Evolutionary conservation across 2,888 invertebrate genomes (phyloP).

Genomic region (Noctua janthe): DNA sequence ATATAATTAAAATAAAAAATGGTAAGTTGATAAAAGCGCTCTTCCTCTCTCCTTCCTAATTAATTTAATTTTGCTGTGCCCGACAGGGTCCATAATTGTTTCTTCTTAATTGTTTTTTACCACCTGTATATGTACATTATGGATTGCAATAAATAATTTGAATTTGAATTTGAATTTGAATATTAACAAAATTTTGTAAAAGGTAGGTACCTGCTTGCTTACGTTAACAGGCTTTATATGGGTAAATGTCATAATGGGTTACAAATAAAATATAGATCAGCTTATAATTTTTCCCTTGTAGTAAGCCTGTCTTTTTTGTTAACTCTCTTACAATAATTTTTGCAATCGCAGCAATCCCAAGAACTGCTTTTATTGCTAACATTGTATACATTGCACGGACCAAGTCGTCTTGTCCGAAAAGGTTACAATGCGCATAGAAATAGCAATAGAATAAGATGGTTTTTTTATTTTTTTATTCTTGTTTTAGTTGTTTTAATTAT

Average conservation of each 20-base stretch:
- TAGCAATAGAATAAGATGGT: too few species aligned
- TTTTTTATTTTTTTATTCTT: too few species aligned
- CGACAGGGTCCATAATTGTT: too few species aligned
- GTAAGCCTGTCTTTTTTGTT: not conserved
- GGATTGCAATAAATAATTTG: too few species aligned
- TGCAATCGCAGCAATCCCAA: not conserved
- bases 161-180: too few species aligned
- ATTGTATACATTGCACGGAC: not conserved
- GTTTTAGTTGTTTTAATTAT: too few species aligned
- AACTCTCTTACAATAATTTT: not conserved
- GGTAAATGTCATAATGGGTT: not conserved
- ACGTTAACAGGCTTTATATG: not conserved
- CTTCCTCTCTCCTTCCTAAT: too few species aligned
- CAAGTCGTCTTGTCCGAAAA: not conserved
- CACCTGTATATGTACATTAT: too few species aligned
- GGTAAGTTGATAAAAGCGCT: too few species aligned
- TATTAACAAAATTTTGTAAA: not conserved
- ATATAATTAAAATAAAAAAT: too few species aligned
- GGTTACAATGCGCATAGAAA: constrained; percentile 2
- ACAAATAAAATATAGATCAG: not conserved
- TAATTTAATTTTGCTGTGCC: too few species aligned
- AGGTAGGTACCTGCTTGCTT: not conserved
- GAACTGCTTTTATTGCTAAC: not conserved
- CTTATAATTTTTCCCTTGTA: not conserved
- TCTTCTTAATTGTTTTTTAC: too few species aligned